Percentiles rank a stretch among this genome's conserved stretches.
These are phyloP conservation scores for Sapayoa aenigma DNA, from an alignment of 2,113 vertebrate species.

Conservation along the genomic window DNA sequence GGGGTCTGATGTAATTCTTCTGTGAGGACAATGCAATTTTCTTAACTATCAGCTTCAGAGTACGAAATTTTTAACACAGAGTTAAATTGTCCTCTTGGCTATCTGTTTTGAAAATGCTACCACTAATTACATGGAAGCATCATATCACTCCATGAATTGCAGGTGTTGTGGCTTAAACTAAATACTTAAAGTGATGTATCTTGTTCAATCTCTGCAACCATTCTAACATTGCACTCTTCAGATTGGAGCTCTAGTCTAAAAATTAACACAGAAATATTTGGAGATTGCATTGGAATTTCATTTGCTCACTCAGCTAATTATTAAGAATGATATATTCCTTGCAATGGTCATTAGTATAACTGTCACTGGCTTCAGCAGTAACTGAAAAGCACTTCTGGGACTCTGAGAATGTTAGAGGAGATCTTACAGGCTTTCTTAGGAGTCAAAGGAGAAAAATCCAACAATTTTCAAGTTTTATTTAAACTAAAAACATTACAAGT, in stretches of 20 bases:
- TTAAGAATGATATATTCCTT: not conserved
- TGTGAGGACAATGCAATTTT: conserved; percentile 38
- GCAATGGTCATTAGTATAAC: not conserved
- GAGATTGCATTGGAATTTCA: not conserved
- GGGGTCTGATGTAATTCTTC: conserved; percentile 45
- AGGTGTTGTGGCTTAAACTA: not conserved
- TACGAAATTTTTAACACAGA: conserved; percentile 18
- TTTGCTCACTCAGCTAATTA: not conserved
- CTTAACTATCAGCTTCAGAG: conserved; percentile 16
- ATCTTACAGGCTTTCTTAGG: not conserved
- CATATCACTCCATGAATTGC: conserved; percentile 28
- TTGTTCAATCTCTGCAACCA: conserved; percentile 31
- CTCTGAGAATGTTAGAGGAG: not conserved
- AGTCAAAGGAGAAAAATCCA: not conserved
- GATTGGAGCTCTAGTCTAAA: not conserved
- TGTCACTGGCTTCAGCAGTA: not conserved
- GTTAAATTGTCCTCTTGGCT: conserved; percentile 38
- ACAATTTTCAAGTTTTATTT: not conserved
- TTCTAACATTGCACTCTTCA: not conserved
- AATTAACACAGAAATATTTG: not conserved
- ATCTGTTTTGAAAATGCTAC: conserved; percentile 53
- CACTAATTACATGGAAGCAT: conserved; percentile 52
- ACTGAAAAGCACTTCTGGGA: not conserved
- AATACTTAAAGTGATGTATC: conserved; percentile 16
- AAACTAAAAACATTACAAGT: not conserved